Base-by-base conservation (phyloP, 2,113 vertebrate genomes). In the Diphyllodes magnificus region DNA sequence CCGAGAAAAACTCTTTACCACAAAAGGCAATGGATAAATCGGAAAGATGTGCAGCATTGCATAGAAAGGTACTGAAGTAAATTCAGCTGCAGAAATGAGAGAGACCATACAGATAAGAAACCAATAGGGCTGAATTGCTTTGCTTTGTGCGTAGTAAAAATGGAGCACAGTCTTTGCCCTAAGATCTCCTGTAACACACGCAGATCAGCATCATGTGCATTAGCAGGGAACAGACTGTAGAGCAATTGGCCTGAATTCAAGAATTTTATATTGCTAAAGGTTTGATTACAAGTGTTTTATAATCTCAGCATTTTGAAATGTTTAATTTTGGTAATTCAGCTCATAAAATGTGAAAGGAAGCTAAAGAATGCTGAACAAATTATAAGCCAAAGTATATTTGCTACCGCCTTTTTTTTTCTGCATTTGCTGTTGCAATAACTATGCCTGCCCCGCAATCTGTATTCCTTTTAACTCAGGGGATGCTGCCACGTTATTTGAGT, bases 251-350 rank as follows among this genome's bases (percentile, higher is more conserved):
- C 44, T 30, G 40, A 86, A 86, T 59, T 59, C 51, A 94, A 80
- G 13, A 69, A 63, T 70, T 91, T 81, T 60, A 11, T 59, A 73
- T 70, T 77, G 45, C 66, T 92, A 30, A 90, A 94, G 27, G 70
- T 91, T 63, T 90, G 39, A 86, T 92, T 79, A 8, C n/a, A 92
- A 91, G 60, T 68, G 44, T 83, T 72, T 39, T 80, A 70, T 80
- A 88, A 78, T 80, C 70, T 70, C 45, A 77, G 82, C 54, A 64
- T 90, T 96, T 93, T 86, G 56, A 94, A 91, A 93, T 51, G 30
- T 88, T 87, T 83, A 31, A 88, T 94, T 92, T 96, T 90, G 75
- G 71, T 86, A 93, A 91, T 92, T 83, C 3, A 1, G 63, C 39
- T 70, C 33, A 59, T 45, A 65, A 88, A 90, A 91, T 54, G 51